These are phyloP conservation scores for Thamnophis sirtalis DNA, from an alignment of 2,113 vertebrate species.

Conservation along the genomic window DNA sequence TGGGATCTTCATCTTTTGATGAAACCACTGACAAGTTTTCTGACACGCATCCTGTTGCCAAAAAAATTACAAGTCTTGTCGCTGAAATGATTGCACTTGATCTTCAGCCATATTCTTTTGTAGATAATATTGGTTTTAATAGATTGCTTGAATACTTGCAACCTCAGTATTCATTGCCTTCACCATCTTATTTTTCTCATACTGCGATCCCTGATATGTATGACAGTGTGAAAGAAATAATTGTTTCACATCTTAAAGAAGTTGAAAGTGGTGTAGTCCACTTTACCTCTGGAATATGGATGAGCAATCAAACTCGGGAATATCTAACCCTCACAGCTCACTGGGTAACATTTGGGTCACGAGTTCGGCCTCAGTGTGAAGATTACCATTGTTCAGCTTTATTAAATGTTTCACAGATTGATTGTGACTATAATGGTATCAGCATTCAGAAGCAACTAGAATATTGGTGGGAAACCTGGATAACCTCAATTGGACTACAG, in stretches of 20 bases:
- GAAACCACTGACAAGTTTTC: slow-evolving; percentile 79
- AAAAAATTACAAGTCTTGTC: slow-evolving; percentile 94
- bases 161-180: slow-evolving; percentile 89
- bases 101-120: slow-evolving; percentile 92
- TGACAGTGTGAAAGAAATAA: slow-evolving; percentile 84
- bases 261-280: slow-evolving; percentile 90
- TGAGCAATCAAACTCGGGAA: slow-evolving; percentile 90
- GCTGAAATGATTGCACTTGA: slow-evolving; percentile 98
- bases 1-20: slow-evolving; percentile 72
- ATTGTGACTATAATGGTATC: slow-evolving; percentile 85
- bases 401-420: slow-evolving; percentile 86
- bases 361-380: slow-evolving; percentile 81
- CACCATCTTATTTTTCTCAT: slow-evolving; percentile 90
- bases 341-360: slow-evolving; percentile 89
- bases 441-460: slow-evolving; percentile 92
- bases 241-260: slow-evolving; percentile 87
- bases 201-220: slow-evolving; percentile 97
- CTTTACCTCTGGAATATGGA: slow-evolving; percentile 94
- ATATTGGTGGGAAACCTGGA: slow-evolving; percentile 93
- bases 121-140: slow-evolving; percentile 89
- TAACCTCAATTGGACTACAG: slow-evolving; percentile 86
- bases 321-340: slow-evolving; percentile 93
- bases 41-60: slow-evolving; percentile 90
- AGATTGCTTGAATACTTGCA: slow-evolving; percentile 91
- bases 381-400: slow-evolving; percentile 93